Evolutionary conservation across 2,797 vertebrate species (phyloP).

Genomic region (Phrynocephalus guinanensis): DNA sequence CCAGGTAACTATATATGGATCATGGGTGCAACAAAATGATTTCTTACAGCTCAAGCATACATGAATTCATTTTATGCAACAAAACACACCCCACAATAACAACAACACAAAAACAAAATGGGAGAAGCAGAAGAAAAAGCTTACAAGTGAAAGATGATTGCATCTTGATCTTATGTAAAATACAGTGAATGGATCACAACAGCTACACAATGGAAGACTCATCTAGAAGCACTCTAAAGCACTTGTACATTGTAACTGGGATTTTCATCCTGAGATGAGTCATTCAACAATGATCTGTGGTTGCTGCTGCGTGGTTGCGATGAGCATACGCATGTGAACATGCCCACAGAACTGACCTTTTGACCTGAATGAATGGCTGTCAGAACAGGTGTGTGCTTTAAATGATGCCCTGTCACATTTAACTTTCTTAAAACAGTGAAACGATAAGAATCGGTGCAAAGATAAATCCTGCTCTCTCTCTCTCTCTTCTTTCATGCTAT

Average conservation of each 20-base stretch:
- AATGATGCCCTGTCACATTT: slow-evolving; percentile 25
- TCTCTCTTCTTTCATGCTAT: slow-evolving; percentile 26
- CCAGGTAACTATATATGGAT: neutral
- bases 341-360: neutral
- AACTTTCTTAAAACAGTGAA: slow-evolving; percentile 25
- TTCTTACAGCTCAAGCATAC: neutral
- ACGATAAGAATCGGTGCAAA: slow-evolving; percentile 23
- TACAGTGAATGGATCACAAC: neutral
- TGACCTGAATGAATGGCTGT: neutral
- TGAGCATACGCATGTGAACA: neutral
- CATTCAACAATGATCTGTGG: neutral
- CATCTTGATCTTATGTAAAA: neutral
- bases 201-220: neutral
- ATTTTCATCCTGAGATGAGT: neutral
- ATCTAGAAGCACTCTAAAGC: neutral
- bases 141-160: neutral
- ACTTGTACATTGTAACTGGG: neutral
- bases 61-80: neutral
- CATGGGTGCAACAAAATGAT: neutral
- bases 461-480: slow-evolving; percentile 28
- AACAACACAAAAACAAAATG: neutral
- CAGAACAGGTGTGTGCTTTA: neutral
- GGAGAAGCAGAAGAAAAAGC: neutral
- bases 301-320: neutral
- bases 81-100: neutral